phyloP scores from a whole-genome alignment of 2,888 invertebrate species.

The Drosophila stalkeri region DNA sequence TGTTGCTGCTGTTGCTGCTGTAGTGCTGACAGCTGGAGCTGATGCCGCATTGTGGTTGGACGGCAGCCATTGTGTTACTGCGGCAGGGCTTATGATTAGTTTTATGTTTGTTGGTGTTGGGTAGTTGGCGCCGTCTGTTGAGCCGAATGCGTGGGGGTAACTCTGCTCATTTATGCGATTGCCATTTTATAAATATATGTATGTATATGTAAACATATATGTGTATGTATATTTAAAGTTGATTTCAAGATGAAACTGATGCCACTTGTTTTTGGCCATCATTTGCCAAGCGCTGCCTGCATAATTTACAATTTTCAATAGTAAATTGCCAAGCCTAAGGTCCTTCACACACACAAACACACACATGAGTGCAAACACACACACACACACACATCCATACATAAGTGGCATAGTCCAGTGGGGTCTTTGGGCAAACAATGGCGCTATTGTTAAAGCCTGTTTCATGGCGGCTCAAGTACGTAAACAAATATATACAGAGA shows the following conservation, averaged over 20 bases:
- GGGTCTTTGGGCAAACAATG: slow-evolving; percentile 45
- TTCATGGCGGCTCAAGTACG: slow-evolving; percentile 51
- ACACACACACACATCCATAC: neutral
- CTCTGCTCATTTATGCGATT: slow-evolving; percentile 4
- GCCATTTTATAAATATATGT: neutral
- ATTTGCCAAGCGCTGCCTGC: slow-evolving; percentile 6
- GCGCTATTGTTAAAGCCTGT: slow-evolving; percentile 48
- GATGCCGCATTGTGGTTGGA: slow-evolving; percentile 25
- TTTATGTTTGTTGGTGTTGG: slow-evolving; percentile 27
- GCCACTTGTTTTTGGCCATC: slow-evolving; percentile 16
- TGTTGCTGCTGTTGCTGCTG: slow-evolving; percentile 10
- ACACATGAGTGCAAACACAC: neutral
- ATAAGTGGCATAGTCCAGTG: slow-evolving; percentile 11
- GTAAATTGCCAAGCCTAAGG: slow-evolving; percentile 16
- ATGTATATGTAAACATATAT: neutral
- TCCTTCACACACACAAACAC: slow-evolving; percentile 8
- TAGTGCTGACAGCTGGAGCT: slow-evolving; percentile 25
- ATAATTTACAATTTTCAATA: slow-evolving; percentile 22
- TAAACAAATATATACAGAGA: slow-evolving; percentile 51
- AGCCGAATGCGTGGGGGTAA: neutral
- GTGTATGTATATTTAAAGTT: neutral
- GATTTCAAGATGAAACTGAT: slow-evolving; percentile 14
- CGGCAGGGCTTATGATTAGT: slow-evolving; percentile 32
- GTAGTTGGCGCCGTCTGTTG: slow-evolving; percentile 20
- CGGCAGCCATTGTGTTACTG: slow-evolving; percentile 17